These are phyloP conservation scores for Lasioglossum leucozonium DNA, from an alignment of 2,888 invertebrate species.

Conservation along the genomic window DNA sequence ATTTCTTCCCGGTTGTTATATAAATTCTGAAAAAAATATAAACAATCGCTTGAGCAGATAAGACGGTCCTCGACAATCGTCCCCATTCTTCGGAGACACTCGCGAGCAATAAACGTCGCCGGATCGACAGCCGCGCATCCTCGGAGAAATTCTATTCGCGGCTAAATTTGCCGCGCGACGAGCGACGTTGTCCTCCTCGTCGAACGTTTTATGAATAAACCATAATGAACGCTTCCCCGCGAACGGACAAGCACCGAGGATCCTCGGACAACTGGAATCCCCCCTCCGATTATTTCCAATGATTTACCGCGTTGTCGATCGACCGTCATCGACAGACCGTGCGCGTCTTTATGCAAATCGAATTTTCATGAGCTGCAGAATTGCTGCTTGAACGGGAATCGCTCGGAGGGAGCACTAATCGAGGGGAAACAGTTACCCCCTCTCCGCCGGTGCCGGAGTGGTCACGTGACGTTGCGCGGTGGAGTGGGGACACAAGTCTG, in stretches of 20 bases:
- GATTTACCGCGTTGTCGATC: conserved; percentile 41
- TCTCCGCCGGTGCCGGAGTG: too few relatives aligned
- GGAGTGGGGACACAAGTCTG: too few relatives aligned
- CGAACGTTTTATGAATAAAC: conserved; percentile 69
- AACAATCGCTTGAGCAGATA: not conserved
- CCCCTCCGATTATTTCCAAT: conserved; percentile 56
- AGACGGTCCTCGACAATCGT: not conserved
- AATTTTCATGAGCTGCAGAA: not conserved
- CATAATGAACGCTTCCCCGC: conserved; percentile 60
- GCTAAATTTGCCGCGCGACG: conserved; percentile 46
- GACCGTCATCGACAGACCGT: not conserved
- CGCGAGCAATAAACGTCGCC: conserved; percentile 38
- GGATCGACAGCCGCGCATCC: not conserved
- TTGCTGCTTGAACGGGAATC: too few relatives aligned
- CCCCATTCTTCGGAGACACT: not conserved
- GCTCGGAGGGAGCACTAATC: too few relatives aligned
- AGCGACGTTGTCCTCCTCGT: conserved; percentile 29
- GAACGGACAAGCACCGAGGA: conserved; percentile 26
- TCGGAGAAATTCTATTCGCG: conserved; percentile 45
- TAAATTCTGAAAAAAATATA: too few relatives aligned
- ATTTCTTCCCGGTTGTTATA: too few relatives aligned
- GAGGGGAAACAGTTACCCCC: too few relatives aligned
- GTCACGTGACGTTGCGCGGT: too few relatives aligned
- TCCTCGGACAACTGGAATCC: conserved; percentile 38
- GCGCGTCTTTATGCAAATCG: not conserved